Evolutionary conservation across 2,797 vertebrate species (phyloP).

Genomic region (Aplochiton taeniatus): DNA sequence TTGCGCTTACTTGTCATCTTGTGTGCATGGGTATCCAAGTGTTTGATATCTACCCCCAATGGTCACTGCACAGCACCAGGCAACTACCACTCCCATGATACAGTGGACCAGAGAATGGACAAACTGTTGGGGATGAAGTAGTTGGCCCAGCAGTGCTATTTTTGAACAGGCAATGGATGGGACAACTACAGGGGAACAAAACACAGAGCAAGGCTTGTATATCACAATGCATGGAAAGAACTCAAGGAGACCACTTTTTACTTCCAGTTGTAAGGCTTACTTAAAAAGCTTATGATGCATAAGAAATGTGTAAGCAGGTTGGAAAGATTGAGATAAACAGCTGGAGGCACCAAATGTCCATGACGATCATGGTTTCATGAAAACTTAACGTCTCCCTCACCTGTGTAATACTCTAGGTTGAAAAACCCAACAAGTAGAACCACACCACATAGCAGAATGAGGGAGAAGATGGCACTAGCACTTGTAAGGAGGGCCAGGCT

Average conservation of each 20-base stretch:
- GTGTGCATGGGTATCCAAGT: slow-evolving; percentile 74
- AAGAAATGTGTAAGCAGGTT: too few relatives aligned
- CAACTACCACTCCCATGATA: slow-evolving; percentile 84
- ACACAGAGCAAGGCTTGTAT: background rate
- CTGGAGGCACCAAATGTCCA: too few relatives aligned
- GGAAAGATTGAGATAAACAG: too few relatives aligned
- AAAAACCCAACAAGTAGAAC: slow-evolving; percentile 84
- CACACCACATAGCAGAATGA: slow-evolving; percentile 84
- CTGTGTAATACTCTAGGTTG: slow-evolving; percentile 89
- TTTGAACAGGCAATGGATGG: slow-evolving; percentile 90
- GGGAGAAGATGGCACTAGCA: slow-evolving; percentile 80
- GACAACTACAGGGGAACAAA: slow-evolving; percentile 75
- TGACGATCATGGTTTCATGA: too few relatives aligned
- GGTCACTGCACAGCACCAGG: slow-evolving; percentile 87
- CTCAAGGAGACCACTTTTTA: too few relatives aligned
- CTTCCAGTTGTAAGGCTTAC: too few relatives aligned
- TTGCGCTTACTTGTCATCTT: slow-evolving; percentile 76
- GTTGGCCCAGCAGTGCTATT: slow-evolving; percentile 86
- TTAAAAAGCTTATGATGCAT: too few relatives aligned
- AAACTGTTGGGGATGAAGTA: slow-evolving; percentile 89
- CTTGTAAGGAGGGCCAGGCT: slow-evolving; percentile 79
- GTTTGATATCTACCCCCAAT: slow-evolving; percentile 82
- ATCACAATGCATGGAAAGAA: too few relatives aligned
- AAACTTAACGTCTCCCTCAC: slow-evolving; percentile 64
- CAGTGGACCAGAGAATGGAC: slow-evolving; percentile 83